Evolutionary conservation across 2,113 vertebrate genomes (phyloP).

Genomic region (Sphyrna mokarran): DNA sequence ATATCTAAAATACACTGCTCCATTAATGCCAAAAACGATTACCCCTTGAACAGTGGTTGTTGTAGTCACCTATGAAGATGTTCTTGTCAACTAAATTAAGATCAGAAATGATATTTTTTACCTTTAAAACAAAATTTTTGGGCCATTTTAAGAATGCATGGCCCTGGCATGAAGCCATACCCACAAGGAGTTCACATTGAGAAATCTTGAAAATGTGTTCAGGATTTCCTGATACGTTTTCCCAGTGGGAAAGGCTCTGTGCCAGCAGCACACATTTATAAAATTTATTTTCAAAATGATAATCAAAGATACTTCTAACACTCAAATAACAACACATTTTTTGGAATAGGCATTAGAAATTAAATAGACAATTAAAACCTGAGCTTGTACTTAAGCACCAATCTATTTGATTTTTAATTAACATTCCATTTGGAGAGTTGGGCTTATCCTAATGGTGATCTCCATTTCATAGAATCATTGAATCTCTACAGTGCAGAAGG

Average conservation of each 20-base stretch:
- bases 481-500: too few relatives aligned
- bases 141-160: conserved; percentile 14
- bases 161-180: conserved; percentile 1
- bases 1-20: not conserved
- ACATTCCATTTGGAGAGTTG: not conserved
- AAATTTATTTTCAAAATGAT: conserved; percentile 19
- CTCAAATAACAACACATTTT: conserved; percentile 1
- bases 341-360: conserved; percentile 6
- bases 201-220: conserved; percentile 21
- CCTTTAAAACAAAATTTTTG: not conserved
- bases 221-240: conserved; percentile 29
- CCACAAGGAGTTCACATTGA: conserved; percentile 28
- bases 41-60: not conserved
- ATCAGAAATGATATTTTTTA: conserved; percentile 6
- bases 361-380: not conserved
- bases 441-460: not conserved
- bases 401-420: not conserved
- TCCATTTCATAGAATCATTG: too few relatives aligned
- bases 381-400: not conserved
- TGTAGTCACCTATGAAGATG: not conserved
- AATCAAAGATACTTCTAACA: conserved; percentile 24
- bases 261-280: conserved; percentile 16
- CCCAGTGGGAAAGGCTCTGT: conserved; percentile 6
- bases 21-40: not conserved
- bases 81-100: not conserved